Base-by-base conservation (phyloP, 1,140 invertebrate genomes). In the Archivesica marissinica region DNA sequence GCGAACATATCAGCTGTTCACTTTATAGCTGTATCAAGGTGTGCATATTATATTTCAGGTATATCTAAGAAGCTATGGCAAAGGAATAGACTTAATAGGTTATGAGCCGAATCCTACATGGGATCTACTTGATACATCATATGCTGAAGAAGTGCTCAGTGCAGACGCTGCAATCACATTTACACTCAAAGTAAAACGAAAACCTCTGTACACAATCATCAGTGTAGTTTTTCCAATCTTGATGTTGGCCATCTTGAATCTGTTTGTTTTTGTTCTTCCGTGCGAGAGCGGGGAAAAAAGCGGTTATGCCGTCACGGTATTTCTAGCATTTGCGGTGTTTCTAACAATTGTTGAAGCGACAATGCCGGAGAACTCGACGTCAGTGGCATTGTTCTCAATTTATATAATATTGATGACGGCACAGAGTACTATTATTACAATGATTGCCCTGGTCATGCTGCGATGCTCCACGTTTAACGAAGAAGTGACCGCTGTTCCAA, bases 261-360 rank as follows among this genome's bases (percentile, higher is more conserved):
- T 86, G 11, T 61, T 83, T 20, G 61, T 52, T 4, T 88, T 88
- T 54, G 50, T 80, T 6, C 50, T 88, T 52, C 87, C 86, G 6
- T 25, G 25, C 6, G 81, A 80, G 28, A 44, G 54, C 9, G 86
- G 87, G 17, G 87, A 88, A 54, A 88, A 85, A 66, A 39, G 80
- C 11, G 61, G 84, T 3, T 86, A 68, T 30, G 56, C 70, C 11
- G 64, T 88, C n/a, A 86, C 84, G 9, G 44, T 86, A 28, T 84
- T 88, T 20, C 76, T 88, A 2, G 86, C 87, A 7, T 74, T 86
- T 17, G 84, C 80, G 7, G 83, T 88, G 9, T 52, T 86, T 17
- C 28, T 88, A 33, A 82, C 56, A 28, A 47, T 82, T 33, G 52
- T 77, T 7, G 78, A 75, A 35, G 38, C 41, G 0, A n/a, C 50